Percentiles rank a stretch among this genome's conserved stretches.
Evolutionary conservation across 2,797 vertebrate genomes (phyloP).

Genomic region (Amblyopsis hoosieri): DNA sequence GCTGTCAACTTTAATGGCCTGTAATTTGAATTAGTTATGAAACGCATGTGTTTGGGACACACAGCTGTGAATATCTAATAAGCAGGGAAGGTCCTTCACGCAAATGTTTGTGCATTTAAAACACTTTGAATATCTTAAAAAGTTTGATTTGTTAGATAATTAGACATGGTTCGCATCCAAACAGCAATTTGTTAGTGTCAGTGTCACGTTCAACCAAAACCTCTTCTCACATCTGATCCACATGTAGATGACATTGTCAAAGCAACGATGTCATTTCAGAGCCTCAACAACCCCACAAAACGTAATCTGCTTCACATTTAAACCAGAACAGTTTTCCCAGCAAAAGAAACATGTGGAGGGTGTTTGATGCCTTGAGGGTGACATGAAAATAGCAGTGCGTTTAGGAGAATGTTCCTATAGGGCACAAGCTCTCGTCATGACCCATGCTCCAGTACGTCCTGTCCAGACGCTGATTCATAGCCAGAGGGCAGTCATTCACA

Average conservation of each 20-base stretch:
- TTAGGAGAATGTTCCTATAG: conserved; percentile 28
- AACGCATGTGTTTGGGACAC: conserved; percentile 26
- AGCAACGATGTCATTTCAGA: conserved; percentile 41
- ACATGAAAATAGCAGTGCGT: conserved; percentile 43
- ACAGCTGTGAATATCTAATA: not conserved
- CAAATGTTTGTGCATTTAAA: not conserved
- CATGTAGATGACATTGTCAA: conserved; percentile 24
- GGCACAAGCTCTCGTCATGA: conserved; percentile 40
- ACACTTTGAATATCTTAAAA: too few species aligned
- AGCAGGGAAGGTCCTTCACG: not conserved
- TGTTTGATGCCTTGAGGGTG: conserved; percentile 35
- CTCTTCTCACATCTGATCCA: conserved; percentile 10
- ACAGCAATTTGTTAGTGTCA: too few species aligned
- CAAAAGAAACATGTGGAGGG: conserved; percentile 23
- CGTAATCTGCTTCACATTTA: conserved; percentile 50
- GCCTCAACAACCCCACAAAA: conserved; percentile 18
- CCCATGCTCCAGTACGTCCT: conserved; percentile 52
- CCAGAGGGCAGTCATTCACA: conserved; percentile 52
- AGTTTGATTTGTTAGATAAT: too few species aligned
- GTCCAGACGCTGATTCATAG: conserved; percentile 61
- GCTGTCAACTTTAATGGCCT: conserved; percentile 30
- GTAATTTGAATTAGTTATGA: conserved; percentile 31
- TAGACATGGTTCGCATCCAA: too few species aligned
- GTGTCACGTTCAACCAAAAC: not conserved
- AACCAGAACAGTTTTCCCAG: conserved; percentile 28